Percentiles rank a stretch among this genome's conserved stretches.
These are phyloP conservation scores for Calameuta idolon DNA, from an alignment of 2,888 invertebrate species.

Conservation along the genomic window DNA sequence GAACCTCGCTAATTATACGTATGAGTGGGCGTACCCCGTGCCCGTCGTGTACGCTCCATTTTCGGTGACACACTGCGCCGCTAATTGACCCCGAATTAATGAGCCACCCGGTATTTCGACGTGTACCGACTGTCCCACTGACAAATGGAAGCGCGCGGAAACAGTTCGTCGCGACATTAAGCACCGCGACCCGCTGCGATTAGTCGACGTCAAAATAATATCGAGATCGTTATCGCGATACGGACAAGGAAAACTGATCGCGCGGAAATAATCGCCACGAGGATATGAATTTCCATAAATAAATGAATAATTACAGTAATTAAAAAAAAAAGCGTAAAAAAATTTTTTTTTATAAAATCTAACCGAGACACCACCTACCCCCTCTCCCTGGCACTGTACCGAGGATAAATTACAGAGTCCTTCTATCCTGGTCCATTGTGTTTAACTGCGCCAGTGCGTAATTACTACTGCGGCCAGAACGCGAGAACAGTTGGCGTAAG, in stretches of 20 bases:
- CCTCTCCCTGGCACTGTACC: background rate
- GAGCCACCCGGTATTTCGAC: constrained; percentile 45
- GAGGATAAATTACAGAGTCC: constrained; percentile 62
- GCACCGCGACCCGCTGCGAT: constrained; percentile 1
- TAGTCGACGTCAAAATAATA: constrained; percentile 14
- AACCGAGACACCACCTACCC: background rate
- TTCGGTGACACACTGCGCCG: constrained; percentile 38
- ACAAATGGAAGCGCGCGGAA: constrained; percentile 38
- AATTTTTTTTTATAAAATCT: background rate
- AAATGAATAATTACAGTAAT: background rate
- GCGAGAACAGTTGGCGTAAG: constrained; percentile 11
- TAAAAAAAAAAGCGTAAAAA: background rate
- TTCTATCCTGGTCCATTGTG: constrained; percentile 56
- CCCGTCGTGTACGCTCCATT: constrained; percentile 20
- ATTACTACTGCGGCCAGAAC: constrained; percentile 51
- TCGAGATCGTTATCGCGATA: constrained; percentile 13
- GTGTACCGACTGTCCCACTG: constrained; percentile 29
- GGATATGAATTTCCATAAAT: background rate
- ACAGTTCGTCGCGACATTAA: constrained; percentile 4
- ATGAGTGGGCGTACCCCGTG: constrained; percentile 20
- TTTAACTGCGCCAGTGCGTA: constrained; percentile 62
- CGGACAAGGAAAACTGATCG: background rate
- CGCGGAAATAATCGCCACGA: background rate
- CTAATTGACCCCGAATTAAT: constrained; percentile 59
- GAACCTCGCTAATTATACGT: constrained; percentile 22